A percentile compares a stretch with the other conserved stretches of the same genome.
Conservation (phyloP, 2,797 vertebrate genomes). For the Micropoecilia bifurca region DNA sequence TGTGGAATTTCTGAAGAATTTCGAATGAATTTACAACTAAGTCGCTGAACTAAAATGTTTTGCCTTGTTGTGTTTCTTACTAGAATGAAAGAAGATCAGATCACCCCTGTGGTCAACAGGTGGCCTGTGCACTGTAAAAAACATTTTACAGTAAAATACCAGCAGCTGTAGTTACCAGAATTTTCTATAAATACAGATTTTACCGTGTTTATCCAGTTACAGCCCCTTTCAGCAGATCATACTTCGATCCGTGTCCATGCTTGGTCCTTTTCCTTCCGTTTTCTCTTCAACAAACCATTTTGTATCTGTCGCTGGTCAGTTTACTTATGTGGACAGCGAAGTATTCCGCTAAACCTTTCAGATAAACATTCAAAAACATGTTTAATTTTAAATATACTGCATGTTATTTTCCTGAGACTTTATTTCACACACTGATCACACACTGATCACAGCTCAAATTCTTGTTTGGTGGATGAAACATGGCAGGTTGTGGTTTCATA, state of each 20-base stretch:
- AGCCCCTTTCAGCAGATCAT: not conserved
- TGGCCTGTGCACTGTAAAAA: not conserved
- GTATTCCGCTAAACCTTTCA: not conserved
- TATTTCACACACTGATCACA: not conserved
- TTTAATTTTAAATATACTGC: not conserved
- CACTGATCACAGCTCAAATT: not conserved
- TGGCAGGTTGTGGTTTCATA: not conserved
- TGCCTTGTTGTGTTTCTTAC: not conserved
- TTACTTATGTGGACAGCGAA: not conserved
- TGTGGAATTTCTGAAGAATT: conserved; percentile 8
- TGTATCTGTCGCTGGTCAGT: not conserved
- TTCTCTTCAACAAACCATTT: not conserved
- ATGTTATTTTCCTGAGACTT: not conserved
- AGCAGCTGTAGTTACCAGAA: no score
- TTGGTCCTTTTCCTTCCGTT: not conserved
- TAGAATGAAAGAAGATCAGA: not conserved
- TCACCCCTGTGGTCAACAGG: not conserved
- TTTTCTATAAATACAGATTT: no score
- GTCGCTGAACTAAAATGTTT: not conserved
- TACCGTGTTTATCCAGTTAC: no score
- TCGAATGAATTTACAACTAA: not conserved
- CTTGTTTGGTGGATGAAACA: not conserved
- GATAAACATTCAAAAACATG: not conserved
- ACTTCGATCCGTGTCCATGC: not conserved
- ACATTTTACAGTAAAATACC: no score